Evolutionary conservation across 1,140 invertebrate species (phyloP).

Genomic region (Drosophila cardini): DNA sequence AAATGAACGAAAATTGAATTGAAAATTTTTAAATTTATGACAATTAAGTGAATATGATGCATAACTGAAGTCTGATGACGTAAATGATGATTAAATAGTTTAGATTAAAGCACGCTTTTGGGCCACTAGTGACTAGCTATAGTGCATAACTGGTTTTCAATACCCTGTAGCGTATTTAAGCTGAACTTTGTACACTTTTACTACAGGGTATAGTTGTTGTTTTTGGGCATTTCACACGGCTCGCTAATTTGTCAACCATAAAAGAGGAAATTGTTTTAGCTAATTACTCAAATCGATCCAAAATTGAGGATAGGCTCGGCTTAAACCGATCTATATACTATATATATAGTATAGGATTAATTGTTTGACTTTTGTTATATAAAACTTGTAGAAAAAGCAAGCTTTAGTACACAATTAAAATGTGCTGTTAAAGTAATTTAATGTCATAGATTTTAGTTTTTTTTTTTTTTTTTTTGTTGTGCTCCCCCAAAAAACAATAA

Average conservation of each 20-base stretch:
- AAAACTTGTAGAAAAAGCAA: background rate
- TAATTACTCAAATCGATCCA: conserved; percentile 27
- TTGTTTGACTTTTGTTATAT: conserved; percentile 17
- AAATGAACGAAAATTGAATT: conserved; percentile 3
- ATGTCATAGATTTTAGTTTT: conserved; percentile 3
- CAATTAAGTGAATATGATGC: conserved; percentile 1
- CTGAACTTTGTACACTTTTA: too few relatives aligned
- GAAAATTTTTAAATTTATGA: conserved; percentile 9
- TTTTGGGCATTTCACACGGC: conserved; percentile 15
- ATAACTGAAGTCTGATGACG: conserved; percentile 9
- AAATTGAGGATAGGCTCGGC: conserved; percentile 23
- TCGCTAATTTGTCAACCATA: conserved; percentile 42
- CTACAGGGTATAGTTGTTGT: background rate
- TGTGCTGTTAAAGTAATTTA: conserved; percentile 32
- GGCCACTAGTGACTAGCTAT: conserved; percentile 4
- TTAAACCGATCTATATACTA: background rate
- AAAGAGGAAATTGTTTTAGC: conserved; percentile 34
- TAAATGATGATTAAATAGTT: conserved; percentile 12
- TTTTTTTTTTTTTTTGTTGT: conserved; percentile 10
- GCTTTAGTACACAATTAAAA: conserved; percentile 34
- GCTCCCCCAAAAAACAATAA: conserved; percentile 4
- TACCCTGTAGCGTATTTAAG: background rate
- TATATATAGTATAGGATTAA: background rate
- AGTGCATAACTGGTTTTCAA: background rate
- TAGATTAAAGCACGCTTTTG: background rate